Evolutionary conservation across 2,797 vertebrate species (phyloP), one percentile per base, ranked within the genome.

Genomic region (Benthosema pterotum): DNA sequence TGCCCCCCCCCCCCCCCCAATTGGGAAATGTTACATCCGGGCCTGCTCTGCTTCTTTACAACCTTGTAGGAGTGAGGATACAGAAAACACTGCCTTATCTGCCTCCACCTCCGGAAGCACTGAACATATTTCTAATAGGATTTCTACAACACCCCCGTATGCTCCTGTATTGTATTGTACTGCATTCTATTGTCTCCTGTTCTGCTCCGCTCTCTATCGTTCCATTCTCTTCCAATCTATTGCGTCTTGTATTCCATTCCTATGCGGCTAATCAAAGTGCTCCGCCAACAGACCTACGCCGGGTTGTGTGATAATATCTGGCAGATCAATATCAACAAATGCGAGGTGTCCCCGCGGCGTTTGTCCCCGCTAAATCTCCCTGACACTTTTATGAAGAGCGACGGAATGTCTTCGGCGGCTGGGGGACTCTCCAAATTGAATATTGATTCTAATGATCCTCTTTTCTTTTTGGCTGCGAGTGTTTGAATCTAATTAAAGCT

Each of bases 381-480:
- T 79, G 77, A 78, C 74, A 71, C 79, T 82, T 86, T 82, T 83
- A 79, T 82, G 80, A 82, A 77, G 71, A 61, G 5, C 52, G 51
- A 57, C 42, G 6, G 42, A 51, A 69, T 72, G 69, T 79, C 74
- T 77, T 67, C 63, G 50, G 63, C 69, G 63, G 69, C 61, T 38
- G 32, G 32, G 32, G 32, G 32, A 65, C 59, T 62, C 56, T 57
- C 63, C 75, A 80, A 80, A 85, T 80, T 80, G 72, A 82, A 85
- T 87, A 85, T 83, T 61, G 75, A 87, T 83, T 84, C 60, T 74
- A 84, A 87, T 87, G 82, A 87, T 84, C 78, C 75, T 56, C 73
- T 84, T 65, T 84, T 78, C 60, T 53, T 84, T 78, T 62, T 53
- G 56, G 67, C 82, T 75, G 70, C 70, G 62, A 65, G 57, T 74